These are phyloP conservation scores for Eudyptes chrysolophus DNA, from an alignment of 2,113 vertebrate genomes.

Conservation along the genomic window DNA sequence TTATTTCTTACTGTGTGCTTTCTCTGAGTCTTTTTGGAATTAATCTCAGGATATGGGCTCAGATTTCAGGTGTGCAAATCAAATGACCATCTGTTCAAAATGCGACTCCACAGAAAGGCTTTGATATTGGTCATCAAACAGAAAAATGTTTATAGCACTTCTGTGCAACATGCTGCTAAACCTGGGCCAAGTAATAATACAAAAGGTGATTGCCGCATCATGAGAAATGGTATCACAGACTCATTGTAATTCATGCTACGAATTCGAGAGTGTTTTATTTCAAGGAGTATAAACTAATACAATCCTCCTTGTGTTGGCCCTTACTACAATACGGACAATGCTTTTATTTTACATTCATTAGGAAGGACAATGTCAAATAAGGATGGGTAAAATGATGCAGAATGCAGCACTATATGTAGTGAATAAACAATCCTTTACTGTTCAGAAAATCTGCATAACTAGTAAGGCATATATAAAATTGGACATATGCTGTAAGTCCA, in stretches of 20 bases:
- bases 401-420: neutral
- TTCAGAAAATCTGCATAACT: neutral
- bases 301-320: neutral
- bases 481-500: neutral
- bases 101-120: neutral
- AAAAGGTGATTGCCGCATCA: neutral
- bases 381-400: neutral
- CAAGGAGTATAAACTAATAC: neutral
- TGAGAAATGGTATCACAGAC: neutral
- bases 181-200: neutral
- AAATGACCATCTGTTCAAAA: slow-evolving; percentile 9
- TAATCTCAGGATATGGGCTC: neutral
- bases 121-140: neutral
- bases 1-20: neutral
- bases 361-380: neutral
- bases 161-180: neutral
- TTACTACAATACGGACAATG: neutral
- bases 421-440: neutral
- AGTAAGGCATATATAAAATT: neutral
- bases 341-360: neutral
- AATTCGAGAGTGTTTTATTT: neutral
- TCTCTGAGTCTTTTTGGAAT: neutral
- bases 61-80: slow-evolving; percentile 1
- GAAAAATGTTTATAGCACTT: neutral
- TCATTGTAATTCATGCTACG: neutral